Conservation (phyloP, 2,113 vertebrate genomes). For the Pelodiscus sinensis region DNA sequence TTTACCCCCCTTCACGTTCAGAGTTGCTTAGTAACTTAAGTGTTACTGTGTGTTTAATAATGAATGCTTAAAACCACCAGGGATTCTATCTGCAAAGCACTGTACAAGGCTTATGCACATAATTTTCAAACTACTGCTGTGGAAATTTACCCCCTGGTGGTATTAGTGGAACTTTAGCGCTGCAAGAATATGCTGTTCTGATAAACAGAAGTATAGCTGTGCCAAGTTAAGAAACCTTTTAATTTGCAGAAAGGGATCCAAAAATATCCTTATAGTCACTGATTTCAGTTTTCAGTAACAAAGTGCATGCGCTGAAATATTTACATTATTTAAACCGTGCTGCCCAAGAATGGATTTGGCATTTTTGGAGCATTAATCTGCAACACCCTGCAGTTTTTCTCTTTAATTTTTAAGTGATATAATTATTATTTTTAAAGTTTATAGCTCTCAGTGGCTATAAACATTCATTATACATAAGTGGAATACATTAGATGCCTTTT, state of each 20-base stretch:
- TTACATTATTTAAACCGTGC: slow-evolving; percentile 4
- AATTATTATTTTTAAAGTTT: background rate
- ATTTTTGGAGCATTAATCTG: background rate
- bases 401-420: slow-evolving; percentile 31
- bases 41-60: slow-evolving; percentile 6
- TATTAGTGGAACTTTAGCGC: background rate
- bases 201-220: background rate
- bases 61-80: background rate
- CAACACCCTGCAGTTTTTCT: slow-evolving; percentile 3
- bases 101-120: background rate
- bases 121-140: background rate
- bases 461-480: slow-evolving; percentile 10
- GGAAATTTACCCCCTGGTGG: background rate
- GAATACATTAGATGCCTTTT: background rate
- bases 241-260: background rate
- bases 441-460: background rate
- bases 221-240: background rate
- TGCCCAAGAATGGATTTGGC: background rate
- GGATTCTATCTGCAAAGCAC: slow-evolving; percentile 3
- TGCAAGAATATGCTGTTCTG: background rate
- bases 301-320: background rate
- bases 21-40: background rate
- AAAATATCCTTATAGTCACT: background rate
- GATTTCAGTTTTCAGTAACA: slow-evolving; percentile 1
- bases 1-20: slow-evolving; percentile 22